These are phyloP conservation scores for Tringa solitaria DNA, from an alignment of 2,113 vertebrate species.

Conservation along the genomic window DNA sequence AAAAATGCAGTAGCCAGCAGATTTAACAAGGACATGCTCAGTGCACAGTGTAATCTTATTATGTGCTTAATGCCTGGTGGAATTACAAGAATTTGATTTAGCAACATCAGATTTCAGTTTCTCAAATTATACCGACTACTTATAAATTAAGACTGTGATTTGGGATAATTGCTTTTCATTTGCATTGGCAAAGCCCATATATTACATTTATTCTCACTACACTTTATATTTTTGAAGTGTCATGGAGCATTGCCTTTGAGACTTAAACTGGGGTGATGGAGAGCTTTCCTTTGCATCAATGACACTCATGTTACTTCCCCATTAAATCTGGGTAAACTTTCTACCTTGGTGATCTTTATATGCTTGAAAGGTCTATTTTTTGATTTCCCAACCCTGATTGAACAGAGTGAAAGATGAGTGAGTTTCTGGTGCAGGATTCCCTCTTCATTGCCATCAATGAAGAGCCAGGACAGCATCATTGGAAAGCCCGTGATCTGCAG, in stretches of 20 bases:
- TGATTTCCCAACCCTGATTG: slow-evolving; percentile 13
- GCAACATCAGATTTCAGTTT: slow-evolving; percentile 69
- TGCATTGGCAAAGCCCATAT: slow-evolving; percentile 57
- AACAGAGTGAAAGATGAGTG: slow-evolving; percentile 14
- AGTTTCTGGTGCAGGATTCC: neutral
- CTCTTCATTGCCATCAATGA: neutral
- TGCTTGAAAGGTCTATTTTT: slow-evolving; percentile 31
- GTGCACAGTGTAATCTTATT: slow-evolving; percentile 72
- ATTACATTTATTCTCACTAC: slow-evolving; percentile 60
- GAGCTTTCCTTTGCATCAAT: slow-evolving; percentile 22
- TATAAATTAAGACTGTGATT: slow-evolving; percentile 64
- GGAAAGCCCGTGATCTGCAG: neutral
- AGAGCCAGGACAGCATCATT: neutral
- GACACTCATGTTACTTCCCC: neutral
- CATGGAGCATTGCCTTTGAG: slow-evolving; percentile 34
- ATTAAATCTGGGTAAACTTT: neutral
- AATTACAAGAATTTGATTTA: slow-evolving; percentile 73
- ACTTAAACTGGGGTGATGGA: slow-evolving; percentile 26
- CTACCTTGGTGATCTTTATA: slow-evolving; percentile 14
- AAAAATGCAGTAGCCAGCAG: slow-evolving; percentile 71
- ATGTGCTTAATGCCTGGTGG: slow-evolving; percentile 67
- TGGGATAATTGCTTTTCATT: slow-evolving; percentile 68
- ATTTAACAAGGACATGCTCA: slow-evolving; percentile 72
- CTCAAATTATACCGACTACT: slow-evolving; percentile 70
- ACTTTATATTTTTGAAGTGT: slow-evolving; percentile 56